A percentile compares a stretch with the other conserved stretches of the same genome.
These are phyloP conservation scores for Malurus leucopterus DNA, from an alignment of 2,797 vertebrate species.

Conservation along the genomic window DNA sequence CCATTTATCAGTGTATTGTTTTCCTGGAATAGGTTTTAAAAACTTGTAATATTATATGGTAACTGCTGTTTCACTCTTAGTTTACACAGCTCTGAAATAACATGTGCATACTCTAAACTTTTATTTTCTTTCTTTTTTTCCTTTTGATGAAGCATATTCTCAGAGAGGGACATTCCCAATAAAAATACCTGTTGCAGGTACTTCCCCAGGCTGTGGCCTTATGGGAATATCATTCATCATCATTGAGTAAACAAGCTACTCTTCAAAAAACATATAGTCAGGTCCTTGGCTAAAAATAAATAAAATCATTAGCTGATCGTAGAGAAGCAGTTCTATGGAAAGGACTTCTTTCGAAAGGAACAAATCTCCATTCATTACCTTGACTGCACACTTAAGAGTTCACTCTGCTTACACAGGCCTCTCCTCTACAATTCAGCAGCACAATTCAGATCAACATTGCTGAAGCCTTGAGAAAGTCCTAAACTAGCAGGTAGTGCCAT, in stretches of 20 bases:
- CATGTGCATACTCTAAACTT: neutral
- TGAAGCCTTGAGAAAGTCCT: conserved; percentile 32
- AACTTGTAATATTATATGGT: neutral
- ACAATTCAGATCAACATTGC: neutral
- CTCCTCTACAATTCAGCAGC: neutral
- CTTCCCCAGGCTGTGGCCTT: neutral
- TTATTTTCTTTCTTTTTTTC: neutral
- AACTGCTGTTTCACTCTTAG: neutral
- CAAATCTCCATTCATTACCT: neutral
- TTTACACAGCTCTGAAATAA: neutral
- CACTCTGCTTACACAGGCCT: neutral
- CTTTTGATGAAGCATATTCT: neutral
- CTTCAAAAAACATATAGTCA: neutral
- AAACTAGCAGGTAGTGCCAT: neutral
- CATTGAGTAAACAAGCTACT: neutral
- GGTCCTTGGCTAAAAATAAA: neutral
- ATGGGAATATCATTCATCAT: neutral
- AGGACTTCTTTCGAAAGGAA: neutral
- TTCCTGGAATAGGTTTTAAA: neutral
- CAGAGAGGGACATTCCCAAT: neutral
- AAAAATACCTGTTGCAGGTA: neutral
- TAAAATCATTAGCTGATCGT: neutral
- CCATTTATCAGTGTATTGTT: neutral
- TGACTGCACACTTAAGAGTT: neutral
- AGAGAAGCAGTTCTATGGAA: neutral